phyloP scores from a whole-genome alignment of 2,113 vertebrate species.

The Prunella fulvescens region DNA sequence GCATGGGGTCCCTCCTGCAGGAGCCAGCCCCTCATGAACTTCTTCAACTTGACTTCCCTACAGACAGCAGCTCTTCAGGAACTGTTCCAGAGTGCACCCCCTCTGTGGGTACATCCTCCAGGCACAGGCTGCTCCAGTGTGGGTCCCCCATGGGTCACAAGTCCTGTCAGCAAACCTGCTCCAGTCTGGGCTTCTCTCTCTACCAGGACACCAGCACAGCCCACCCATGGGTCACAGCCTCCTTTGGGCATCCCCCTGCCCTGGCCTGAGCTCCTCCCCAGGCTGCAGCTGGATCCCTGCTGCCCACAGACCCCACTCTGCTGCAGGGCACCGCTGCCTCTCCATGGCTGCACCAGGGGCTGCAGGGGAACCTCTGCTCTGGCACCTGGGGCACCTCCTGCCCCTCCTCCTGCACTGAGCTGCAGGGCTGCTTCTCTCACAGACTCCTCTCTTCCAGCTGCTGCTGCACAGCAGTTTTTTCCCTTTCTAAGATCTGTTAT shows the following conservation, averaged over 20 bases:
- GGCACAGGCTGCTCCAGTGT: accelerated
- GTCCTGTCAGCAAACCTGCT: not conserved
- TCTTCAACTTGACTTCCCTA: not conserved
- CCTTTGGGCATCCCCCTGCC: not conserved
- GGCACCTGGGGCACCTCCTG: not conserved
- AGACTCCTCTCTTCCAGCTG: not conserved
- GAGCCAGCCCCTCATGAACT: not conserved
- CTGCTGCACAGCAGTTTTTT: not conserved
- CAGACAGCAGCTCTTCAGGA: accelerated
- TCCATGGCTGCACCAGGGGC: not conserved
- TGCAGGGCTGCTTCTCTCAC: not conserved
- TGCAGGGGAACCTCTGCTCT: not conserved
- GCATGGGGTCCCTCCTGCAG: accelerated
- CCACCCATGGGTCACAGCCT: not conserved
- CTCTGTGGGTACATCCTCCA: not conserved
- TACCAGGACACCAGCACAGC: not conserved
- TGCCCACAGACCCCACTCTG: not conserved
- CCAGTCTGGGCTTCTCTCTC: accelerated
- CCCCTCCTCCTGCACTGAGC: not conserved
- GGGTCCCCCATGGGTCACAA: accelerated
- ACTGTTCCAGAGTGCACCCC: accelerated
- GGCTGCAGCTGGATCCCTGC: not conserved
- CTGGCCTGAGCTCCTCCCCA: accelerated
- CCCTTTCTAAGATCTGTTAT: not conserved
- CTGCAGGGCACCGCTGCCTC: not conserved